Conservation (phyloP, 1,140 invertebrate species). For the Globodera rostochiensis region DNA sequence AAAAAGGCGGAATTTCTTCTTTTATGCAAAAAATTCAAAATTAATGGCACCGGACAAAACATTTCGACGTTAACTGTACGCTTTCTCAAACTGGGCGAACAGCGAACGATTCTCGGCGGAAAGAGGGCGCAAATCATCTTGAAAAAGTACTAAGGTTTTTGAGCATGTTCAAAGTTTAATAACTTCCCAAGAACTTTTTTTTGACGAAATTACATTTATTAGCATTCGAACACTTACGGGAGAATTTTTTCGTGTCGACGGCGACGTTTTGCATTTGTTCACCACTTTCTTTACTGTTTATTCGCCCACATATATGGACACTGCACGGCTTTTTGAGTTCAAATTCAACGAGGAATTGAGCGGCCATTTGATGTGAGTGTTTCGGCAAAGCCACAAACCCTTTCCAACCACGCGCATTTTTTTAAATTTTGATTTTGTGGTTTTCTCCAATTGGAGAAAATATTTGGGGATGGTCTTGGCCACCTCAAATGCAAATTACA, state of each 20-base stretch:
- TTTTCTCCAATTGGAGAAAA: too few relatives aligned
- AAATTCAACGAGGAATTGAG: constrained; percentile 20
- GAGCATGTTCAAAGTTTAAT: not conserved
- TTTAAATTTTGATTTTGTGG: too few relatives aligned
- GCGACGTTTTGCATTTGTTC: constrained; percentile 21
- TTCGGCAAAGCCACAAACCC: not conserved
- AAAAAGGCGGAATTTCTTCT: constrained; percentile 17
- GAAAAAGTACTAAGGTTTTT: constrained; percentile 6
- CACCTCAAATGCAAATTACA: too few relatives aligned
- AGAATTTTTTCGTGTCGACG: constrained; percentile 34
- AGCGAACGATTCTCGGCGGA: not conserved
- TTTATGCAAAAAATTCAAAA: constrained; percentile 34
- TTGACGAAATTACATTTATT: constrained; percentile 2
- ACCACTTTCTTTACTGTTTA: constrained; percentile 41
- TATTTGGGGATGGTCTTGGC: too few relatives aligned
- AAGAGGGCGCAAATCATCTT: constrained; percentile 23
- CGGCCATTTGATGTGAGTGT: constrained; percentile 33
- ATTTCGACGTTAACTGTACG: constrained; percentile 2
- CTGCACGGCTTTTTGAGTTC: constrained; percentile 12
- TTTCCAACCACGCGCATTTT: too few relatives aligned
- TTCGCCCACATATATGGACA: constrained; percentile 39
- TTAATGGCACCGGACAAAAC: constrained; percentile 7
- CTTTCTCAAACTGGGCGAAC: constrained; percentile 1
- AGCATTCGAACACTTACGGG: constrained; percentile 31
- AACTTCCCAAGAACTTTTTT: too few relatives aligned